These are phyloP conservation scores for Centropus unirufus DNA, from an alignment of 2,113 vertebrate genomes.

Conservation along the genomic window DNA sequence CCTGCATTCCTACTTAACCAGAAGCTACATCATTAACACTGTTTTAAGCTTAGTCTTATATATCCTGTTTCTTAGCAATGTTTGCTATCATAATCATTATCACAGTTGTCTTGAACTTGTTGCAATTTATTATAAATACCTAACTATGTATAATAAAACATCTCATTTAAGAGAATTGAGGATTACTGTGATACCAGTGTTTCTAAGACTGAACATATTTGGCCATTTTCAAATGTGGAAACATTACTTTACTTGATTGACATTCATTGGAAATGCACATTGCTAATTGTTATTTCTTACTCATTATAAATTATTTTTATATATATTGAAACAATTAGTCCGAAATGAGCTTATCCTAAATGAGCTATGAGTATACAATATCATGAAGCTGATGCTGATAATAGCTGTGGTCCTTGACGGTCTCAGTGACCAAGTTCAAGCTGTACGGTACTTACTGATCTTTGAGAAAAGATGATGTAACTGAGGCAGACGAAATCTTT, in stretches of 20 bases:
- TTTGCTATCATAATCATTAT: not conserved
- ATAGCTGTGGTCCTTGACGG: accelerated
- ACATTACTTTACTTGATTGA: not conserved
- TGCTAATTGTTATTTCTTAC: not conserved
- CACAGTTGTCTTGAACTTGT: not conserved
- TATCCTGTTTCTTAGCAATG: not conserved
- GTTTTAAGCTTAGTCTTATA: not conserved
- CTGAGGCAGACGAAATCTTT: not conserved
- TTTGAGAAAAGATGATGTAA: not conserved
- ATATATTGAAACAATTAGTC: not conserved
- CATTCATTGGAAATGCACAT: not conserved
- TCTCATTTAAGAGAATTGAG: not conserved
- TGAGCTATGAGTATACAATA: not conserved
- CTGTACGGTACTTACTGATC: not conserved
- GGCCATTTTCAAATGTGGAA: not conserved
- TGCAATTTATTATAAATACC: not conserved
- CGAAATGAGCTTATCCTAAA: not conserved
- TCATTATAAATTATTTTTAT: not conserved
- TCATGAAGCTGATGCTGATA: not conserved
- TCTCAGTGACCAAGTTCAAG: not conserved
- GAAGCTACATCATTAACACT: not conserved
- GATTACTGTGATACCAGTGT: not conserved
- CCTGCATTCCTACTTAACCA: not conserved
- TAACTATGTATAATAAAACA: not conserved
- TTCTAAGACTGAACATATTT: not conserved